Evolutionary conservation across 2,888 invertebrate genomes (phyloP), one percentile per base, ranked within the genome.

Genomic region (Cecidostiba fungosa): DNA sequence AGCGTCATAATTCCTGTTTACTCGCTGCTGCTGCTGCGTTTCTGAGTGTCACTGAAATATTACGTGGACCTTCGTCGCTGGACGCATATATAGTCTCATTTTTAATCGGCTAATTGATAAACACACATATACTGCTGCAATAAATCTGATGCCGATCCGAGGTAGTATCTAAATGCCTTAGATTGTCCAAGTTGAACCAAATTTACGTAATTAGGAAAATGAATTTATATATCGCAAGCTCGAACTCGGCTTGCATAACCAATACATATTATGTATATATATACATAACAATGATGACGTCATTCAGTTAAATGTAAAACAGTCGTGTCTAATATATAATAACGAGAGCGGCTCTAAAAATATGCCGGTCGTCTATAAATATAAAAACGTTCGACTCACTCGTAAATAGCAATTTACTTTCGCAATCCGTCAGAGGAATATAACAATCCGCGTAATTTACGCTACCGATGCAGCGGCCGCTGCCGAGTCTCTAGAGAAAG

Each of bases 401-500:
- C 77, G 8, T 77, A 77, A 77, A 62, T 62, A 77, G 77, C 36
- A 62, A 77, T 77, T 62, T 39, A 77, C 62, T 77, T 77, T 77
- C 77, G 77, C 77, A 77, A 77, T 77, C 77, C 77, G 77, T 77
- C 77, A 62, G n/a, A n/a, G 8, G 62, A 59, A 62, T 62, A 77
- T 62, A 77, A 77, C 77, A 77, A 77, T 77, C 14, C 77, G 16
- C 59, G 77, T 77, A 59, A 77, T 77, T 77, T 59, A 77, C 77
- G 77, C 77, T 74, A 59, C 54, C 54, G 54, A 59, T 59, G 23
- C 50, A 16, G 3, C 16, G 19, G 50, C 73, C 29, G 43, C 74
- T 29, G 8, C 10, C n/a, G 0, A 29, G 29, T 50, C 29, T 19
- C 43, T 3, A 29, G 76, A 36, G 59, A 77, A 77, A 77, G 59